Evolutionary conservation across 2,888 invertebrate species (phyloP).

Genomic region (Caenorhabditis drosophilae): DNA sequence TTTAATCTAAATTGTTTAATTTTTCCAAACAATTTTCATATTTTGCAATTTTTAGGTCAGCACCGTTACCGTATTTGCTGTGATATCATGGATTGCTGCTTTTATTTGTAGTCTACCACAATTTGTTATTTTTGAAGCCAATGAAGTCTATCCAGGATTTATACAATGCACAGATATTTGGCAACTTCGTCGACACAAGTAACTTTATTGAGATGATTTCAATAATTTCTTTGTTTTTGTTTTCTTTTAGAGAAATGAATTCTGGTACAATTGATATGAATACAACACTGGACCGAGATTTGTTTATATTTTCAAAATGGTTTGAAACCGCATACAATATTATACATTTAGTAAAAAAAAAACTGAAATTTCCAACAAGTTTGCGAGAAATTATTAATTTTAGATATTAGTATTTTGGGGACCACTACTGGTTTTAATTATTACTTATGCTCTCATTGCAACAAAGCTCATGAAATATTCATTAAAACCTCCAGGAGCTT

Average conservation of each 20-base stretch:
- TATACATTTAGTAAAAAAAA: conserved; percentile 51
- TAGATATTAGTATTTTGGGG: conserved; percentile 67
- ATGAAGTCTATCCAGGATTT: conserved; percentile 40
- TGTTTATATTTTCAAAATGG: conserved; percentile 38
- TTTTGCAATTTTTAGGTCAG: conserved; percentile 34
- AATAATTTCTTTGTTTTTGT: neutral
- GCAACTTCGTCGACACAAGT: conserved; percentile 36
- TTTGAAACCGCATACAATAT: conserved; percentile 59
- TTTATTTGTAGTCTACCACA: conserved; percentile 59
- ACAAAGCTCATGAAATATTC: conserved; percentile 59
- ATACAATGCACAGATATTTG: conserved; percentile 65
- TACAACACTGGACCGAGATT: no score
- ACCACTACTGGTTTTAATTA: conserved; percentile 57
- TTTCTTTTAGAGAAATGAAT: conserved; percentile 5
- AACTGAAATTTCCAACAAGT: no score
- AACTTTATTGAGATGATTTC: no score
- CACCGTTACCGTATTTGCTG: conserved; percentile 38
- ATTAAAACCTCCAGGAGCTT: conserved; percentile 27
- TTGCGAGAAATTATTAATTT: no score
- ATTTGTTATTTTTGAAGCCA: conserved; percentile 56
- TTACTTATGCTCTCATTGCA: conserved; percentile 62
- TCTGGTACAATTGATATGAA: no score
- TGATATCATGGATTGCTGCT: conserved; percentile 54
- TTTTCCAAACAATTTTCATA: neutral
- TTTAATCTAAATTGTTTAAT: no score